phyloP scores from a whole-genome alignment of 2,888 invertebrate species.

The Drosophila ustulata region DNA sequence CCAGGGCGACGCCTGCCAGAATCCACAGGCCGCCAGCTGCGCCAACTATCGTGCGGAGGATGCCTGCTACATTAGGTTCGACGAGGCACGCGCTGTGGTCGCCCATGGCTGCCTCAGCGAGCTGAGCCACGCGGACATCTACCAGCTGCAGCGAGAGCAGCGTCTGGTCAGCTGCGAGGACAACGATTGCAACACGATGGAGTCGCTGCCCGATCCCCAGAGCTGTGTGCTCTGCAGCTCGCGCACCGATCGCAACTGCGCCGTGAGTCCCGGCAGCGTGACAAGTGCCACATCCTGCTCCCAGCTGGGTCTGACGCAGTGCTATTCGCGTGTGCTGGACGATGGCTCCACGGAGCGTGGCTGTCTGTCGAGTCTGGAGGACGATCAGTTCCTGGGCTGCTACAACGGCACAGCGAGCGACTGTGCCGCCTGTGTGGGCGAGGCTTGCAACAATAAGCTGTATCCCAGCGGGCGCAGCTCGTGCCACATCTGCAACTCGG shows the following conservation, averaged over 20 bases:
- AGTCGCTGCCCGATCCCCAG: conserved; percentile 56
- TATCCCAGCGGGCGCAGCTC: conserved; percentile 70
- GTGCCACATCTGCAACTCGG: conserved; percentile 81
- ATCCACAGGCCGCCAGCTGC: conserved; percentile 55
- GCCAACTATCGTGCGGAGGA: conserved; percentile 73
- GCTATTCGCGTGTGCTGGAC: conserved; percentile 75
- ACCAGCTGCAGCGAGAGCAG: conserved; percentile 67
- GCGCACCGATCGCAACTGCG: conserved; percentile 76
- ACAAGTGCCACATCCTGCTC: conserved; percentile 57
- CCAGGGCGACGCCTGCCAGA: conserved; percentile 70
- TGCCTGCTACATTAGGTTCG: conserved; percentile 76
- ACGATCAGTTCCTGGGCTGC: conserved; percentile 78
- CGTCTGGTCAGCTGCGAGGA: conserved; percentile 69
- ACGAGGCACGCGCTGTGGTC: conserved; percentile 63
- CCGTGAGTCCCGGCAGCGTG: conserved; percentile 58
- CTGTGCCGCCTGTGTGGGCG: conserved; percentile 71
- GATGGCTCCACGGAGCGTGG: conserved; percentile 83
- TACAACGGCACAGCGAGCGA: conserved; percentile 70
- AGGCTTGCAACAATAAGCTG: conserved; percentile 68
- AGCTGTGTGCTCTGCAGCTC: conserved; percentile 79
- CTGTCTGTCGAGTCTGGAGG: conserved; percentile 76
- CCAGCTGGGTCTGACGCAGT: conserved; percentile 67
- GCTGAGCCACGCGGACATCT: conserved; percentile 67
- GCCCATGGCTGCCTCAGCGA: conserved; percentile 77
- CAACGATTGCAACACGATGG: conserved; percentile 73